Percentiles rank a stretch among this genome's conserved stretches.
These are phyloP conservation scores for Cantharis nigra DNA, from an alignment of 2,888 invertebrate genomes.

Conservation along the genomic window DNA sequence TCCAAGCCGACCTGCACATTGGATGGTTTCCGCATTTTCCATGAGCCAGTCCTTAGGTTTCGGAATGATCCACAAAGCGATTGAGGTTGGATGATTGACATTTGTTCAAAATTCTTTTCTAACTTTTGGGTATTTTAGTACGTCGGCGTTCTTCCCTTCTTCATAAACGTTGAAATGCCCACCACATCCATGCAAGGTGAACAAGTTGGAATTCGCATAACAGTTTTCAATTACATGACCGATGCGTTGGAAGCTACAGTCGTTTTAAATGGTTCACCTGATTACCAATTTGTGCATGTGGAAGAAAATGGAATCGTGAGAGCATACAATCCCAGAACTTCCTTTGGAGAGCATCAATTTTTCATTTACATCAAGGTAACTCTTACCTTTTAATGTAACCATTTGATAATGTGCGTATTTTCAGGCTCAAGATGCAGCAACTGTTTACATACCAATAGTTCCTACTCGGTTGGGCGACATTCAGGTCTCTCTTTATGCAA, in stretches of 20 bases:
- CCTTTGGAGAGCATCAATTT: slow-evolving; percentile 93
- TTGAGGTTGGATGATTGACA: slow-evolving; percentile 62
- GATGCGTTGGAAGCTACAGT: slow-evolving; percentile 84
- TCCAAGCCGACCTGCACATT: slow-evolving; percentile 83
- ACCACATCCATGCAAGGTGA: slow-evolving; percentile 83
- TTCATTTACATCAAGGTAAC: slow-evolving; percentile 74
- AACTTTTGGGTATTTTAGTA: slow-evolving; percentile 63
- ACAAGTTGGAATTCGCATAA: slow-evolving; percentile 89
- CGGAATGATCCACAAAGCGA: slow-evolving; percentile 80
- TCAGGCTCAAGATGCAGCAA: slow-evolving; percentile 73
- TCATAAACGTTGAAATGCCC: slow-evolving; percentile 93
- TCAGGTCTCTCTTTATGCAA: slow-evolving; percentile 76
- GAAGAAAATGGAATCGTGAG: slow-evolving; percentile 84
- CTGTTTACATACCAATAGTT: slow-evolving; percentile 90
- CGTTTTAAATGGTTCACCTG: slow-evolving; percentile 79
- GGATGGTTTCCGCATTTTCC: slow-evolving; percentile 93
- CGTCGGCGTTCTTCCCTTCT: slow-evolving; percentile 89
- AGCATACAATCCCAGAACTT: slow-evolving; percentile 88
- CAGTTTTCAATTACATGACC: slow-evolving; percentile 92
- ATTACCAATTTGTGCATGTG: slow-evolving; percentile 91
- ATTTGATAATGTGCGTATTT: slow-evolving; percentile 16
- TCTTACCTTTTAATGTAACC: neutral
- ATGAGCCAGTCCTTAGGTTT: slow-evolving; percentile 86
- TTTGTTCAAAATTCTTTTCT: neutral
- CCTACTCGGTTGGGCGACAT: slow-evolving; percentile 78